Percentiles rank a stretch among this genome's conserved stretches.
Conservation (phyloP, 1,140 invertebrate genomes). For the Drosophila sp. region DNA sequence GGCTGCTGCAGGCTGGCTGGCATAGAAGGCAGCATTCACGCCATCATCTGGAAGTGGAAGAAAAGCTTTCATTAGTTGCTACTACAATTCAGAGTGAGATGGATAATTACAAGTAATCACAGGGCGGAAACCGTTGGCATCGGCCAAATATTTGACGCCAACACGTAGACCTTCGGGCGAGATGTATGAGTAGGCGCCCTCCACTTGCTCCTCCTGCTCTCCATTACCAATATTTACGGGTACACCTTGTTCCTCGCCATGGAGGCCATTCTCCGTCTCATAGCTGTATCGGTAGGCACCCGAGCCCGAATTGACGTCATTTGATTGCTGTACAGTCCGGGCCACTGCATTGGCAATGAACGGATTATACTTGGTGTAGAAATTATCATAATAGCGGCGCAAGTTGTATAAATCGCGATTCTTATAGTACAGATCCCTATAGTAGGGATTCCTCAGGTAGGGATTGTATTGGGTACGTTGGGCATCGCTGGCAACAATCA, state of each 20-base stretch:
- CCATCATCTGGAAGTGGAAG: constrained; percentile 61
- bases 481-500: constrained; percentile 49
- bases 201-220: constrained; percentile 64
- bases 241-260: constrained; percentile 84
- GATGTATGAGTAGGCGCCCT: constrained; percentile 73
- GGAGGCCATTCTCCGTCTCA: constrained; percentile 85
- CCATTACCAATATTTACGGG: constrained; percentile 79
- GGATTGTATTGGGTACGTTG: constrained; percentile 60
- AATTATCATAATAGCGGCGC: constrained; percentile 72
- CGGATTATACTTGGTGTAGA: constrained; percentile 75
- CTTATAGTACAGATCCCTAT: constrained; percentile 65
- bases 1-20: constrained; percentile 63
- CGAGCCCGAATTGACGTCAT: constrained; percentile 48
- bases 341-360: constrained; percentile 60
- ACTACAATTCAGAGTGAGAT: not conserved
- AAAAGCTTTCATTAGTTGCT: not conserved
- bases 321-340: constrained; percentile 56
- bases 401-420: constrained; percentile 75
- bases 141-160: constrained; percentile 69
- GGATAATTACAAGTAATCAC: constrained; percentile 68
- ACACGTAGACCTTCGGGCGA: constrained; percentile 74
- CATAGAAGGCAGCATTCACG: constrained; percentile 64
- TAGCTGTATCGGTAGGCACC: constrained; percentile 67
- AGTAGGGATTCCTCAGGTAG: constrained; percentile 56
- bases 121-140: constrained; percentile 76